Conservation (phyloP, 2,888 invertebrate species). For the Eurois occulta region DNA sequence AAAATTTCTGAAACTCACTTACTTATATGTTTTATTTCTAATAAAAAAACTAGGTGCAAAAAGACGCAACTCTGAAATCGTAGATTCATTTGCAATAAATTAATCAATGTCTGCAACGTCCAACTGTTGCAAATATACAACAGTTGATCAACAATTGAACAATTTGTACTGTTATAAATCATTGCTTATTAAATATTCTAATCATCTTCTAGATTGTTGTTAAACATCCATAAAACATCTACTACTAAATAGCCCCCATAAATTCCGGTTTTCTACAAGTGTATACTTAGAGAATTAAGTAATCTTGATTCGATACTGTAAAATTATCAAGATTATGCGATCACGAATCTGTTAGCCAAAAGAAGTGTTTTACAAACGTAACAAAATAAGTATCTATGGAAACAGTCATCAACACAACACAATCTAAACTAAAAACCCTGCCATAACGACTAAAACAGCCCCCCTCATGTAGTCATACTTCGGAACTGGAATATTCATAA, state of each 20-base stretch:
- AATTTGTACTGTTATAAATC: constrained; percentile 18
- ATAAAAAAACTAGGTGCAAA: background rate
- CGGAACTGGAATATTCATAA: background rate
- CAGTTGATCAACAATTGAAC: constrained; percentile 24
- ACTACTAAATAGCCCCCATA: constrained; percentile 30
- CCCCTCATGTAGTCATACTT: background rate
- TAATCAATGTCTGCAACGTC: constrained; percentile 17
- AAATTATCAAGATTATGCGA: constrained; percentile 37
- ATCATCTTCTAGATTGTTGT: constrained; percentile 12
- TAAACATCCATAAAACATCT: constrained; percentile 14
- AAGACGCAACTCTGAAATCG: background rate
- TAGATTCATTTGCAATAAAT: constrained; percentile 18
- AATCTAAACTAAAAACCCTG: background rate
- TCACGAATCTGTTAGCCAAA: constrained; percentile 46
- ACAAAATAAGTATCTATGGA: constrained; percentile 2
- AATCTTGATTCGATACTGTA: constrained; percentile 3
- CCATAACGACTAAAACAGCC: background rate
- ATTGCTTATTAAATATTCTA: background rate
- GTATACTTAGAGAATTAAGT: constrained; percentile 30
- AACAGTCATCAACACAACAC: background rate
- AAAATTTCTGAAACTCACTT: background rate
- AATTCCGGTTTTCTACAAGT: constrained; percentile 37
- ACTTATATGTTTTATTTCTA: background rate
- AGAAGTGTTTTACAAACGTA: constrained; percentile 24
- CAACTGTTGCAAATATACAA: constrained; percentile 18